Conservation (phyloP, 2,888 invertebrate species). For the Schizaphis graminum region DNA sequence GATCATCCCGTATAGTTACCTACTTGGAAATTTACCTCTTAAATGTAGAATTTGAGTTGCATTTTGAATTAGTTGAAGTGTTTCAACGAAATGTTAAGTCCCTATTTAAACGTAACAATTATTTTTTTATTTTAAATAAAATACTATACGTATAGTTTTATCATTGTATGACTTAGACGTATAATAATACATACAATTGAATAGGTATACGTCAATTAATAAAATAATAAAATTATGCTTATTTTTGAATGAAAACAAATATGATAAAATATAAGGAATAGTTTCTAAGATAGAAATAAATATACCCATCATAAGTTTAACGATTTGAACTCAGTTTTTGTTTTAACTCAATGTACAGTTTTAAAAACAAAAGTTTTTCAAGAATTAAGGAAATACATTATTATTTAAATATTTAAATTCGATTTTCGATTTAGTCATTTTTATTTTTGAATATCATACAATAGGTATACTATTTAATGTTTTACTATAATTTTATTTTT, state of each 20-base stretch:
- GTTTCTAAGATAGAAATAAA: neutral
- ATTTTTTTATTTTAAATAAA: neutral
- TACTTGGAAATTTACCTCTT: neutral
- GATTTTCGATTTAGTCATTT: neutral
- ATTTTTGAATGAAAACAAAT: neutral
- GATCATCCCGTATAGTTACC: neutral
- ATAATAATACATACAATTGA: neutral
- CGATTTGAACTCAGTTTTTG: neutral
- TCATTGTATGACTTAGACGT: neutral
- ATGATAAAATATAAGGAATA: neutral
- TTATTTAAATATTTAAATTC: neutral
- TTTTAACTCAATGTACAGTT: neutral
- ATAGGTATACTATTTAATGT: neutral
- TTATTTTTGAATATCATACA: neutral
- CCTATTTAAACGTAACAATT: neutral
- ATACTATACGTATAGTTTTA: neutral
- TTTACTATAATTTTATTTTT: neutral
- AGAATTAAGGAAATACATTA: neutral
- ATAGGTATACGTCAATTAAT: neutral
- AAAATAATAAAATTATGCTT: neutral
- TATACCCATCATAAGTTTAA: neutral
- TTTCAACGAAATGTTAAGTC: neutral
- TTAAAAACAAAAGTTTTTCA: neutral
- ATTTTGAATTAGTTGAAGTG: neutral
- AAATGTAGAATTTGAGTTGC: neutral